These are phyloP conservation scores for Euplagia quadripunctaria DNA, from an alignment of 2,888 invertebrate genomes.

Conservation along the genomic window DNA sequence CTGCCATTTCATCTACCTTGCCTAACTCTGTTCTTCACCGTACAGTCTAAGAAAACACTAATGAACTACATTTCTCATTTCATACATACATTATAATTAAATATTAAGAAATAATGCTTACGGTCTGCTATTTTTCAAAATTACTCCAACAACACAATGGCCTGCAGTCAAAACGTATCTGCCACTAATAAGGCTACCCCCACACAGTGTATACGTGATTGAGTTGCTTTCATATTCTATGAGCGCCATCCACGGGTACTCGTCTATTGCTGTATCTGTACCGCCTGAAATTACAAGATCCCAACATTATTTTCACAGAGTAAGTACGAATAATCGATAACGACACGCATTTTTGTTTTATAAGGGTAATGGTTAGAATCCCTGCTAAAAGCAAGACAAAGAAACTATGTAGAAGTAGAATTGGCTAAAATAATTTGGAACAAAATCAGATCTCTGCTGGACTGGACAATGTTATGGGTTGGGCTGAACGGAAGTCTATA, in stretches of 20 bases:
- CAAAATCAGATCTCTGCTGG: too few species aligned
- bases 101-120: constrained; percentile 58
- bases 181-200: constrained; percentile 82
- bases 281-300: constrained; percentile 24
- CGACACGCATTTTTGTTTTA: too few species aligned
- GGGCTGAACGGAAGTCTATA: too few species aligned
- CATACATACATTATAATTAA: neutral
- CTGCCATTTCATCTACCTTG: too few species aligned
- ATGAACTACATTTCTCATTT: neutral
- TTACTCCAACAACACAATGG: constrained; percentile 82
- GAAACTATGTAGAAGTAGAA: too few species aligned
- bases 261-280: constrained; percentile 73
- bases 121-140: constrained; percentile 71
- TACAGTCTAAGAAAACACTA: neutral
- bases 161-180: constrained; percentile 86
- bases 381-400: too few species aligned
- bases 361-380: too few species aligned
- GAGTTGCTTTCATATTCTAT: constrained; percentile 71
- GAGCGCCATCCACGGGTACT: constrained; percentile 86
- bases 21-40: neutral
- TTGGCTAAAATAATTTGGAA: too few species aligned
- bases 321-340: too few species aligned
- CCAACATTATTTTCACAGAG: neutral
- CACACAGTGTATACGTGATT: constrained; percentile 72
- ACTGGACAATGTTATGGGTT: too few species aligned